A percentile compares a stretch with the other conserved stretches of the same genome.
Conservation (phyloP, 2,113 vertebrate genomes). For the Oncorhynchus masou region DNA sequence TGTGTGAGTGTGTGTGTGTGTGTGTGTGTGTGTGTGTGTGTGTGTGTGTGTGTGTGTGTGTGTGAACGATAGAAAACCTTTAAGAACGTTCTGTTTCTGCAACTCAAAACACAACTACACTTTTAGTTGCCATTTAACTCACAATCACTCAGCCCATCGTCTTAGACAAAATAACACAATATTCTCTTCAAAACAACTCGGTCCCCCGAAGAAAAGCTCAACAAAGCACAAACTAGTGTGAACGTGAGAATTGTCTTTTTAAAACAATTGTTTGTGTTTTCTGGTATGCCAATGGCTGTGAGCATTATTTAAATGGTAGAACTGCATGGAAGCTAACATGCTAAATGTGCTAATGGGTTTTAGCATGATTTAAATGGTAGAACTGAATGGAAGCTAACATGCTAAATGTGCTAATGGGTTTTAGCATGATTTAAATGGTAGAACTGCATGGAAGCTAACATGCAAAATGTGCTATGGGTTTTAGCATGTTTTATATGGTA, state of each 20-base stretch:
- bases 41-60: too few species aligned
- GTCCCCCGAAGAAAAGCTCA: background rate
- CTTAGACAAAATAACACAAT: too few species aligned
- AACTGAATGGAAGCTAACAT: too few species aligned
- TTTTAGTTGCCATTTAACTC: background rate
- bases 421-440: background rate
- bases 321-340: background rate
- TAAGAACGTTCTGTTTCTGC: too few species aligned
- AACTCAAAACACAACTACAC: too few species aligned
- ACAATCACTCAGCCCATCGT: background rate
- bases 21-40: conserved; percentile 7
- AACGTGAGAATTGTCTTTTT: background rate
- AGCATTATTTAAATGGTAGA: background rate
- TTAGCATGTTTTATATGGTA: background rate
- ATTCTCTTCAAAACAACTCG: too few species aligned
- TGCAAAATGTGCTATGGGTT: background rate
- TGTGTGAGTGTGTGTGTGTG: conserved; percentile 20
- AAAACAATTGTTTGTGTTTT: background rate
- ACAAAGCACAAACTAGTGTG: background rate
- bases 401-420: background rate
- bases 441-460: background rate
- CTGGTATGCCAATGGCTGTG: background rate
- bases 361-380: too few species aligned
- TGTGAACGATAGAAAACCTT: background rate
- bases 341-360: background rate